Conservation (phyloP, 2,888 invertebrate species). For the Drosophila paucipuncta region DNA sequence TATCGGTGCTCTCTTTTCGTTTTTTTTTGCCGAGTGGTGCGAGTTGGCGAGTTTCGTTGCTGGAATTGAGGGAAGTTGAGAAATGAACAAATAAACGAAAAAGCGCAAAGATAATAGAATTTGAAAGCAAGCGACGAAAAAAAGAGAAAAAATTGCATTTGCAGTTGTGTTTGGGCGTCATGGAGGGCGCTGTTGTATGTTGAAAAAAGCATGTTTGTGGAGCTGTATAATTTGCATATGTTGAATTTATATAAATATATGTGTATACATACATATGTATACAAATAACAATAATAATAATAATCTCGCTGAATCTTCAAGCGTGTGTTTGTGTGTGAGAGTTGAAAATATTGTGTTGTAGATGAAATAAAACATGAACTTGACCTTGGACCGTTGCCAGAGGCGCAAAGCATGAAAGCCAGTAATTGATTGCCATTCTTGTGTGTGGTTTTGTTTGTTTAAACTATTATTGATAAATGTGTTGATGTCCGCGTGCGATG, state of each 20-base stretch:
- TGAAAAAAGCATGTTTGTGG: conserved; percentile 29
- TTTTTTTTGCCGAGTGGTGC: conserved; percentile 5
- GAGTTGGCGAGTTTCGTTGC: conserved; percentile 30
- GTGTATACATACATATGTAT: conserved; percentile 12
- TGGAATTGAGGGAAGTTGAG: conserved; percentile 61
- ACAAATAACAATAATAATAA: conserved; percentile 37
- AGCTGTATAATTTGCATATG: conserved; percentile 51
- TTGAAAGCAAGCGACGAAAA: conserved; percentile 42
- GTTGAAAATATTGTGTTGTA: conserved; percentile 27
- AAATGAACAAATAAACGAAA: conserved; percentile 41
- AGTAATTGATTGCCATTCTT: conserved; percentile 48
- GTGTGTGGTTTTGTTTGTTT: conserved; percentile 17
- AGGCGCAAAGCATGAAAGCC: conserved; percentile 57
- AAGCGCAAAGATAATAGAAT: conserved; percentile 43
- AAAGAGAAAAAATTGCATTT: conserved; percentile 55
- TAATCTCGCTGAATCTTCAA: conserved; percentile 26
- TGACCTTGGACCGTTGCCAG: conserved; percentile 67
- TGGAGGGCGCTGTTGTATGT: conserved; percentile 45
- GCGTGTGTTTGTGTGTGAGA: conserved; percentile 32
- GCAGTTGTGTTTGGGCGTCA: conserved; percentile 49
- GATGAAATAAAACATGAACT: conserved; percentile 70
- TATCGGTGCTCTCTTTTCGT: conserved; percentile 33
- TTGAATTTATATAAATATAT: conserved; percentile 17
- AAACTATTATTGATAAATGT: conserved; percentile 7
- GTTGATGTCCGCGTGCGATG: neutral